Evolutionary conservation across 1,140 invertebrate genomes (phyloP), one percentile per base, ranked within the genome.

Genomic region (Holcopasites calliopsidis): DNA sequence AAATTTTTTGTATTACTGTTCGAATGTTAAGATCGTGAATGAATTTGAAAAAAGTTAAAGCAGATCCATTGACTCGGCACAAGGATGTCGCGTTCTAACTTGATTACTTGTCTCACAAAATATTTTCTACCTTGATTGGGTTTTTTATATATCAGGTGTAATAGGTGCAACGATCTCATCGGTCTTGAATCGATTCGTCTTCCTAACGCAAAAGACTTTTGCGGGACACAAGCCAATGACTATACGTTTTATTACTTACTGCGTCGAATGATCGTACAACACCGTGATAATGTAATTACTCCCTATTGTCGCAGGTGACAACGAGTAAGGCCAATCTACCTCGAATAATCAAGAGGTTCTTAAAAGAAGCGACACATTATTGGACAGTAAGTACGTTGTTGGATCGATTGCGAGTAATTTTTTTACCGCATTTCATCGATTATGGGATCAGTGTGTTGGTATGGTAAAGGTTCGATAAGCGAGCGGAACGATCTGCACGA

Each of bases 271-370:
- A 70, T 76, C 55, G 18, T 61, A 61, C 55, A 60, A 61, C 55
- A 42, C 65, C 52, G 55, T 23, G 74, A 69, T 76, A 76, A 76
- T 76, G 74, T 76, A 76, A 76, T 76, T 76, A 76, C 65, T 47
- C 44, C 6, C 44, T 44, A 75, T 75, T 75, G 64, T 75, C 52
- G 33, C 23, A 18, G 72, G 42, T 54, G 70, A 62, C 49, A 73
- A 65, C 38, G 38, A 23, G 31, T 8, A 11, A 21, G 38, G 40
- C 23, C 62, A 26, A 49, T 55, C 52, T 58, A n/a, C 16, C 11
- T 18, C 28, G 40, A 40, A 38, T 70, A 75, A 75, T 75, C 23
- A 18, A 23, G 26, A 21, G n/a, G 6, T 68, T 38, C 38, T 64
- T 47, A n/a, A 23, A 3, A 18, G 28, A 58, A 70, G 58, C 21